Evolutionary conservation across 1,140 invertebrate species (phyloP).

Genomic region (Uloborus diversus): DNA sequence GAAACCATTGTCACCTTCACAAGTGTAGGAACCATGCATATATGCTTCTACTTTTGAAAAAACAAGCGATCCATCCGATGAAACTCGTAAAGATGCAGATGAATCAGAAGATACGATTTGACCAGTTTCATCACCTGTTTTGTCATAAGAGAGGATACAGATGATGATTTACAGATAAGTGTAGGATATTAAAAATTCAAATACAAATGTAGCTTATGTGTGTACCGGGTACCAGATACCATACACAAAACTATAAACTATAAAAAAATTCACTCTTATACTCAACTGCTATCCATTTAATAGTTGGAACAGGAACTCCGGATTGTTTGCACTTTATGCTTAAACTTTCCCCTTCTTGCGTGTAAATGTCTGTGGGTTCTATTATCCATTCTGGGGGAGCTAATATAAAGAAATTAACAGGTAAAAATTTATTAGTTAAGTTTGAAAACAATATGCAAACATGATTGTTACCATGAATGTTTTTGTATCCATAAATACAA

Average conservation of each 20-base stretch:
- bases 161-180: neutral
- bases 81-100: neutral
- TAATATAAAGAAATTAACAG: neutral
- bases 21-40: conserved; percentile 5
- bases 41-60: neutral
- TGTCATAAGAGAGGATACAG: neutral
- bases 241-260: too few relatives aligned
- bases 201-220: neutral
- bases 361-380: conserved; percentile 62
- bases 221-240: too few relatives aligned
- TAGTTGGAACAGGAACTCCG: neutral
- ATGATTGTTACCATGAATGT: too few relatives aligned
- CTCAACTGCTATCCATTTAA: conserved; percentile 54
- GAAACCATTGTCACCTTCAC: conserved; percentile 38
- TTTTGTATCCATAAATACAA: too few relatives aligned
- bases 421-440: too few relatives aligned
- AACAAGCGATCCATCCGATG: neutral
- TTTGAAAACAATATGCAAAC: too few relatives aligned
- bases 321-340: neutral
- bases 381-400: conserved; percentile 6
- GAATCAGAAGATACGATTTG: neutral
- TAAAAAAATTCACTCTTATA: too few relatives aligned
- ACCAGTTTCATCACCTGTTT: neutral
- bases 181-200: neutral
- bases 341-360: neutral